Base-by-base conservation (phyloP, 2,888 invertebrate genomes). In the Byasa hedistus region DNA sequence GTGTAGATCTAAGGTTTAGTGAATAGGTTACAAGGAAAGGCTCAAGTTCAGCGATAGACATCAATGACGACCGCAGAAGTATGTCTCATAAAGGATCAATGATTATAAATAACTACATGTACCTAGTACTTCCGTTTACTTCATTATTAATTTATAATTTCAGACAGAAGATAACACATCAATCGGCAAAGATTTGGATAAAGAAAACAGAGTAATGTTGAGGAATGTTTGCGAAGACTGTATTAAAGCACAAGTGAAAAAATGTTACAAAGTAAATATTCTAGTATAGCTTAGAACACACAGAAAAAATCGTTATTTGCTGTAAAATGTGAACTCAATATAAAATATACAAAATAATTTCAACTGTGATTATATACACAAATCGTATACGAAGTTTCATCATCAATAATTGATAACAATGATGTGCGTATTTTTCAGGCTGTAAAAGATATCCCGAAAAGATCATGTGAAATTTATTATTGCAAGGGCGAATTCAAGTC, bases 181-280 rank as follows among this genome's bases (percentile, higher is more conserved):
- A 15, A 32, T 32, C 44, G 17, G 12, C 44, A 19, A 15, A 44
- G 44, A 17, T 15, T 2, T 4, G 15, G 17, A 52, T 21, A 8
- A 8, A 1, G 52, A 21, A 21, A 21, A 52, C 5, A 36, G 5
- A 23, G 36, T 27, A 1, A 10, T 79, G 21, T 71, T 86, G 0
- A 73, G 86, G 21, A 57, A 79, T 58, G 81, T 82, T 24, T 84
- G 82, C 0, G 79, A 83, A 3, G 82, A 84, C 0, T 88, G 88
- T 56, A 58, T 81, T n/a, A 84, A 81, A 71, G 67, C 85, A 0
- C 83, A 84, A 1, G 51, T 87, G 1, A 80, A 72, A 56, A 87
- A 85, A 72, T 89, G 88, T 73, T 79, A 72, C 48, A 73, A 65
- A 64, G 76, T 75, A 60, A 68, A 66, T 66, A 60, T 39, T 66